Base-by-base conservation (phyloP, 2,797 vertebrate species). In the Hippocampus kuda region DNA sequence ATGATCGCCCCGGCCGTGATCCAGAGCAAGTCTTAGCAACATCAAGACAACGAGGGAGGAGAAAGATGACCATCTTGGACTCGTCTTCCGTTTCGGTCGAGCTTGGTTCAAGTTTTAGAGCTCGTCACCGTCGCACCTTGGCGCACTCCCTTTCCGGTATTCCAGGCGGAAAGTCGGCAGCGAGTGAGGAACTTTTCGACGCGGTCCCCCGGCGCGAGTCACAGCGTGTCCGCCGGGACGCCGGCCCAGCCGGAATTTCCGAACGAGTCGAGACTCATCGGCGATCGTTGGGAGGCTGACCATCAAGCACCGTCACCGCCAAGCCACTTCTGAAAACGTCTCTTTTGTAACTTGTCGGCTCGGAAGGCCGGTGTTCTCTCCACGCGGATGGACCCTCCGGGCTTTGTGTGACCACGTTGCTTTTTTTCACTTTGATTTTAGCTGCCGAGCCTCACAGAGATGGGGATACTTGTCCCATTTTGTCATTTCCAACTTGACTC, bases 1-100 rank as follows among this genome's bases (percentile, higher is more conserved):
- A 93, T 95, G 91, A 93, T 99, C 38, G 93, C 91, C 11, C 94
- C 95, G 0, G 72, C 82, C 16, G 90, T 69, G 0, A 81, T 88
- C 1, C 77, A 87, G 24, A 84, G 72, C 70, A 87, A 88, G 76
- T 86, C 84, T 15, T 91, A 89, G 65, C 68, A 60, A 48, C 54
- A 15, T 63, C 0, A 0, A 67, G 8, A 68, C 38, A 74, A 70
- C 42, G 59, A 18, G 69, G n/a, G 5, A 16, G n/a, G 20, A 59
- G 59, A 69, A 74, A 71, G 73, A 79, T 30, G 44, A 18, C 16
- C 24, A 46, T 65, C 48, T 71, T 59, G 69, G 72, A 76, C 71
- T 61, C 34, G 76, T 81, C 71, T 57, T 70, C 79, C 65, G 76
- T 67, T 74, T 77, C 65, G 41, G 9, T 69, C 53, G 67, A 62